Base-by-base conservation (phyloP, 2,888 invertebrate species). In the Drosophila borborema region DNA sequence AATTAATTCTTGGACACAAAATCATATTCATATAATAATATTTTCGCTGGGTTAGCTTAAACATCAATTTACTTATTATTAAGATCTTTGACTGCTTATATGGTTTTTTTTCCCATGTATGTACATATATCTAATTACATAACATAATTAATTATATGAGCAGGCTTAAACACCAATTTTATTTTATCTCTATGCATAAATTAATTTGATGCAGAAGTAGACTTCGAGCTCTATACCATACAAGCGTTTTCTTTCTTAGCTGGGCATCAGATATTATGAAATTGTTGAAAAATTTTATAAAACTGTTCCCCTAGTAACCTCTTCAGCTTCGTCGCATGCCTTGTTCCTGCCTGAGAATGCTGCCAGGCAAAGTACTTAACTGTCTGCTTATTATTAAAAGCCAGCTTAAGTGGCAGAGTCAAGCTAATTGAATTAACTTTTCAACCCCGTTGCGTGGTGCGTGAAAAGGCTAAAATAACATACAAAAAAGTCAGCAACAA, bases 391-490 rank as follows among this genome's bases (percentile, higher is more conserved):
- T 85, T 85, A 85, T 87, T 85, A 85, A 85, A 88, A 86, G 88
- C 81, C 83, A 81, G 85, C 86, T 85, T 86, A 85, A 85, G 85
- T 88, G 86, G 83, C 86, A 88, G 83, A 85, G 88, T 88, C 86
- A 86, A 83, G 88, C 83, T 87, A 85, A 85, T 85, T 85, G 86
- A 85, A 85, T 85, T 85, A 85, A 81, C 86, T 83, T 82, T 79
- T 81, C 73, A 77, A 80, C 76, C 86, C 74, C 70, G 76, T 80
- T 67, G 82, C 82, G 74, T 73, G 86, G 72, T 80, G 86, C 88
- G 85, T 77, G 77, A 82, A 87, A 87, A 81, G 77, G 81, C 77
- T 73, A 76, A 79, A 79, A 80, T 64, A 80, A 68, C 68, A 71
- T 66, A 66, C 69, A 75, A 69, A 14, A 58, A 34, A 53, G 20